These are phyloP conservation scores for Andrena hattorfiana DNA, from an alignment of 2,888 invertebrate species.

Conservation along the genomic window DNA sequence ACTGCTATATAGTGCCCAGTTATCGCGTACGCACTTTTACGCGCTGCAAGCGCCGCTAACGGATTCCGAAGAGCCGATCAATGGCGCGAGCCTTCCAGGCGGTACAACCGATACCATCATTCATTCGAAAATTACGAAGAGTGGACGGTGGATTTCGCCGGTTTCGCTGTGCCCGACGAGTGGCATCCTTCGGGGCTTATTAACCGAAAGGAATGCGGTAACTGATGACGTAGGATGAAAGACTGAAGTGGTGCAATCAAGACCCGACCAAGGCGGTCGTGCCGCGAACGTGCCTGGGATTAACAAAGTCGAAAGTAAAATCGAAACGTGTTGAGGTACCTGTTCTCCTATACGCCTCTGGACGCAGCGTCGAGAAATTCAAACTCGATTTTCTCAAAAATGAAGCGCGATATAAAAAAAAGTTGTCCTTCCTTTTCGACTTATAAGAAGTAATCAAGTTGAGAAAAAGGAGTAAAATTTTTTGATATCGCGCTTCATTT, in stretches of 20 bases:
- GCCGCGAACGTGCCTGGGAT: not conserved
- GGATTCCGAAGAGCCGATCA: constrained; percentile 40
- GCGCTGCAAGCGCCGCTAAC: constrained; percentile 7
- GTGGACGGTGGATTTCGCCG: not conserved
- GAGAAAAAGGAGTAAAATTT: no score
- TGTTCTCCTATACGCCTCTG: no score
- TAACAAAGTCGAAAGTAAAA: not conserved
- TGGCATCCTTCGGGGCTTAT: not conserved
- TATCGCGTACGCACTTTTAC: constrained; percentile 34
- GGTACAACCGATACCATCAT: not conserved
- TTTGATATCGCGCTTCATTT: not conserved
- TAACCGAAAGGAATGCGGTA: constrained; percentile 19
- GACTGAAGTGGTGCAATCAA: constrained; percentile 4
- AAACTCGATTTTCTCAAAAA: no score
- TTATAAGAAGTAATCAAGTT: no score
- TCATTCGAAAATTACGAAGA: not conserved
- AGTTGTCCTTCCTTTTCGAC: no score
- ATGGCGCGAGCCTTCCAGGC: constrained; percentile 10
- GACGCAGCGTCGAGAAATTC: no score
- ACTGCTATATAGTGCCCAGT: not conserved
- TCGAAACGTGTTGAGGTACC: not conserved
- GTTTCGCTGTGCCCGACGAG: not conserved
- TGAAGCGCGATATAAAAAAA: no score
- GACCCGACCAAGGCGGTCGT: not conserved
- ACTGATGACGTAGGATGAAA: constrained; percentile 15